Conservation (phyloP, 2,797 vertebrate species). For the Enteromius argenteus region DNA sequence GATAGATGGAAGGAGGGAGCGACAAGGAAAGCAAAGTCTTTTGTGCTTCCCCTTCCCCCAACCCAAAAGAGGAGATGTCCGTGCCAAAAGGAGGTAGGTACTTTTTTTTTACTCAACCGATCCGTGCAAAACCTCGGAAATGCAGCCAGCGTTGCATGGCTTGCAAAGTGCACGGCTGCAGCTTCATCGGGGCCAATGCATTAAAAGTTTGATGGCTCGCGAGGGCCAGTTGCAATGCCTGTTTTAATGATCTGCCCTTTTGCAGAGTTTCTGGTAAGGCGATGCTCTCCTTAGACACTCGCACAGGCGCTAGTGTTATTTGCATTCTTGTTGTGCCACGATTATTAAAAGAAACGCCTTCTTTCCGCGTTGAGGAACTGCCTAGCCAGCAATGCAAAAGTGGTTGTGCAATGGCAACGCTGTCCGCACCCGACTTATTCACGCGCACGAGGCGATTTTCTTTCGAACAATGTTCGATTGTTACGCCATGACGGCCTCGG, state of each 20-base stretch:
- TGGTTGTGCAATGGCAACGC: conserved; percentile 61
- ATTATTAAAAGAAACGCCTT: conserved; percentile 64
- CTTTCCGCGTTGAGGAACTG: conserved; percentile 80
- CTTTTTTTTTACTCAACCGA: conserved; percentile 68
- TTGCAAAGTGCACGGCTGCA: conserved; percentile 83
- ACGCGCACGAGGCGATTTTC: conserved; percentile 48
- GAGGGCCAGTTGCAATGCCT: conserved; percentile 93
- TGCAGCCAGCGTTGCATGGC: conserved; percentile 84
- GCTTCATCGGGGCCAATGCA: conserved; percentile 80
- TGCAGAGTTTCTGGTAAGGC: conserved; percentile 90
- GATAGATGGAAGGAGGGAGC: conserved; percentile 82
- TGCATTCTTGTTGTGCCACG: conserved; percentile 77
- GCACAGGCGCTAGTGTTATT: conserved; percentile 74
- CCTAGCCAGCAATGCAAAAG: conserved; percentile 62
- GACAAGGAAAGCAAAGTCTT: conserved; percentile 94
- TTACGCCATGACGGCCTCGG: conserved; percentile 33
- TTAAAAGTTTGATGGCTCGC: conserved; percentile 83
- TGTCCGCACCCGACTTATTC: conserved; percentile 53
- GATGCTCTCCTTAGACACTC: conserved; percentile 78
- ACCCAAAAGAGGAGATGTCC: conserved; percentile 92
- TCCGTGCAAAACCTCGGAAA: conserved; percentile 77
- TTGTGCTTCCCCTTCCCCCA: conserved; percentile 94
- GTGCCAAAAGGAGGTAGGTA: conserved; percentile 91
- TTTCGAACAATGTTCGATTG: conserved; percentile 31
- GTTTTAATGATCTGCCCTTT: conserved; percentile 83